Evolutionary conservation across 1,140 invertebrate species (phyloP), one percentile per base, ranked within the genome.

Genomic region (Myzus persicae): DNA sequence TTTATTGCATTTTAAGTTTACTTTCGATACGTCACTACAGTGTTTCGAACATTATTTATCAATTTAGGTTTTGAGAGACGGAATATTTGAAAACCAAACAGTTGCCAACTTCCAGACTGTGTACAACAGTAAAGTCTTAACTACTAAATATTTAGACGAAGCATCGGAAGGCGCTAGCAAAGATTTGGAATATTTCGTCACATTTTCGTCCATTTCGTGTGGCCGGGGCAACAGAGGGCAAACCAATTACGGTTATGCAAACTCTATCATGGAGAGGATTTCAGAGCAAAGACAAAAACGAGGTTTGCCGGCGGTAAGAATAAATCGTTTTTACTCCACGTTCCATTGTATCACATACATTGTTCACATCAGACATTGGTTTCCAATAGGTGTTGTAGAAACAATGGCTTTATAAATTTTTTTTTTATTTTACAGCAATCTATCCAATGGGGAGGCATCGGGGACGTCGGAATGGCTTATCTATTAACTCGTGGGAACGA

Each of bases 131-230:
- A 93, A 93, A 88, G 93, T 93, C 18, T 85, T 67, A 36, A 85
- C 93, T 38, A 93, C 93, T 20, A 67, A 91, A 26, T 48, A 93
- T 90, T 76, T 93, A 40, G 90, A 93, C 36, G 26, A 84, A 46
- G 84, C 59, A 7, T 85, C 76, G 24, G 59, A 59, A 85, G 84
- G 4, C 2, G 26, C 40, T 46, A 48, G 46, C n/a, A 42, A 48
- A 2, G 76, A 84, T 26, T 94, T 96, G 24, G 93, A 94, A 3
- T 90, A 94, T 88, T 94, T 94, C 51, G 94, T 94, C 1, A 93
- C 94, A 20, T 94, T 94, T 94, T 94, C 94, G 4, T 94, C 93
- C 11, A 91, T 94, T n/a, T 94, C 93, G 2, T 94, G 94, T 91
- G 94, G 94, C 1, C 81, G 94, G 40, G 94, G 94, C 7, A 94